Percentiles rank a stretch among this genome's conserved stretches.
Evolutionary conservation across 2,888 invertebrate species (phyloP).

Genomic region (Hetaerina titia): DNA sequence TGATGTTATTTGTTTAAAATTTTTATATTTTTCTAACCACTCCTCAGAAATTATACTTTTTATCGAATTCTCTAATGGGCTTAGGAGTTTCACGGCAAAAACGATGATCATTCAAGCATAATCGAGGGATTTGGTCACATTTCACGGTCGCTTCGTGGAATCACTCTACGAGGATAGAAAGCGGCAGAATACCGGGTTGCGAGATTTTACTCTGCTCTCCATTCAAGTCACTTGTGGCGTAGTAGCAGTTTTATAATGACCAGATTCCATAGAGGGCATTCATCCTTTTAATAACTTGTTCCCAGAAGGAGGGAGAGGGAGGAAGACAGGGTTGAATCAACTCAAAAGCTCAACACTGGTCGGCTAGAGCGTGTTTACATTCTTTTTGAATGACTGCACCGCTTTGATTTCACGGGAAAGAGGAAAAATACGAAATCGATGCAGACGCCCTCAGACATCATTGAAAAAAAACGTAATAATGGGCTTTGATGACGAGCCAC

Average conservation of each 20-base stretch:
- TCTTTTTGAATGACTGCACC: neutral
- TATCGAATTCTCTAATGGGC: too few relatives aligned
- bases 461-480: too few relatives aligned
- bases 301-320: neutral
- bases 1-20: too few relatives aligned
- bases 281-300: neutral
- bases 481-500: too few relatives aligned
- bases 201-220: neutral
- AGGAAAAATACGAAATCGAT: too few relatives aligned
- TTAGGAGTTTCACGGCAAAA: too few relatives aligned
- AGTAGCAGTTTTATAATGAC: neutral
- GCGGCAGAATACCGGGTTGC: neutral
- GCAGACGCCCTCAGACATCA: neutral
- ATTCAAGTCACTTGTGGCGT: neutral
- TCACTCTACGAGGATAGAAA: neutral
- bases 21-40: too few relatives aligned
- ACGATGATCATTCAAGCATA: too few relatives aligned
- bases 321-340: neutral
- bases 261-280: constrained; percentile 1
- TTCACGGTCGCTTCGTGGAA: neutral
- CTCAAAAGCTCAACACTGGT: neutral
- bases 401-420: neutral
- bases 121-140: neutral
- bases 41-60: too few relatives aligned
- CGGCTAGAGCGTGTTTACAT: neutral